A percentile compares a stretch with the other conserved stretches of the same genome.
Evolutionary conservation across 35 echinoderm and acorn worm genomes (phyloP).

Genomic region (Diadema setosum): DNA sequence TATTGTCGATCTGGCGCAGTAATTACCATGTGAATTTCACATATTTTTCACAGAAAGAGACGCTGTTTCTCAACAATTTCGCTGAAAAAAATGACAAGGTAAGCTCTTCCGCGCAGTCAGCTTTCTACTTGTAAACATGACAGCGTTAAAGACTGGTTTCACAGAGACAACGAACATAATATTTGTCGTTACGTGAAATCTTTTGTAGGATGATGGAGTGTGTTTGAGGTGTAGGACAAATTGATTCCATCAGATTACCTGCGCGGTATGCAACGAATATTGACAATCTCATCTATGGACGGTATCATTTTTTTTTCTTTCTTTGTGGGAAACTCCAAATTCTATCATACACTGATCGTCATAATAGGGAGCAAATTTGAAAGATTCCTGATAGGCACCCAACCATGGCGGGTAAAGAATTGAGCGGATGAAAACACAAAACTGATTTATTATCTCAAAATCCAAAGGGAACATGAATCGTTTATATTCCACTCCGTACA

Average conservation of each 20-base stretch:
- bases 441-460: neutral
- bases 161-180: neutral
- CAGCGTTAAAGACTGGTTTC: neutral
- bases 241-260: conserved; percentile 10
- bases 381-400: neutral
- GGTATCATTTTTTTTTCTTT: no score
- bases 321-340: neutral
- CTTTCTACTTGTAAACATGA: neutral
- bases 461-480: no score
- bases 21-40: no score
- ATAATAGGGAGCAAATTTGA: neutral
- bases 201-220: no score
- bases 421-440: no score
- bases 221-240: neutral
- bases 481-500: no score
- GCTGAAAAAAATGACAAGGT: neutral
- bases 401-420: no score
- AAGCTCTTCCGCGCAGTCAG: neutral
- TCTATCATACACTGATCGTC: neutral
- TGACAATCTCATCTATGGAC: neutral
- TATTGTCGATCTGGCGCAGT: no score
- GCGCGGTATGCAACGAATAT: neutral
- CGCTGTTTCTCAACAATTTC: neutral
- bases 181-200: no score
- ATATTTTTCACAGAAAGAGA: no score